phyloP scores from a whole-genome alignment of 2,888 invertebrate genomes.

The Myopa testacea region DNA sequence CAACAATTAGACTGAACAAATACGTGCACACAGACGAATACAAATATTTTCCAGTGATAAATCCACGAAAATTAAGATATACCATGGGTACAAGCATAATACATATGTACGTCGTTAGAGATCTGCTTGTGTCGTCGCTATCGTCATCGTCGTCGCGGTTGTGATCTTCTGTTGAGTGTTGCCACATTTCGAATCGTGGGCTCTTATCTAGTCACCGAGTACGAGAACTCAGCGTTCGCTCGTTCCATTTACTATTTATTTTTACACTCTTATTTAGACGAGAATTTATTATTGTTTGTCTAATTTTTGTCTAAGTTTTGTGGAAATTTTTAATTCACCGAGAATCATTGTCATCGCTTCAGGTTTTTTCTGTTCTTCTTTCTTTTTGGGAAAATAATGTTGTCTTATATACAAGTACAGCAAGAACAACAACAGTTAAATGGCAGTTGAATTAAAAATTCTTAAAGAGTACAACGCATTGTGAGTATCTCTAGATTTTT shows the following conservation, averaged over 20 bases:
- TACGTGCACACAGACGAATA: slow-evolving; percentile 47
- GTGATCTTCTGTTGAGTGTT: background rate
- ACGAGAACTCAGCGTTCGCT: slow-evolving; percentile 4
- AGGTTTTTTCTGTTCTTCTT: background rate
- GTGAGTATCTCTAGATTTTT: background rate
- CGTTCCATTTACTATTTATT: slow-evolving; percentile 22
- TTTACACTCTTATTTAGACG: slow-evolving; percentile 35
- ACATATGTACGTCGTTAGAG: slow-evolving; percentile 15
- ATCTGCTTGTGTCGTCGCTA: slow-evolving; percentile 35
- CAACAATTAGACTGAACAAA: slow-evolving; percentile 57
- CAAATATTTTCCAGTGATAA: slow-evolving; percentile 59
- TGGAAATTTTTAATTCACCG: slow-evolving; percentile 28
- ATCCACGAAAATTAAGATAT: slow-evolving; percentile 39
- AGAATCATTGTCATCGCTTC: slow-evolving; percentile 26
- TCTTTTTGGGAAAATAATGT: background rate
- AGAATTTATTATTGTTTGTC: slow-evolving; percentile 36
- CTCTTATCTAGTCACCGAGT: background rate
- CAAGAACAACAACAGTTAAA: background rate
- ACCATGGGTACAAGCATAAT: background rate
- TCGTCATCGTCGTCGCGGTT: background rate
- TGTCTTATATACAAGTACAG: background rate
- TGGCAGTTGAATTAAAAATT: background rate
- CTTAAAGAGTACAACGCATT: background rate
- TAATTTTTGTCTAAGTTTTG: slow-evolving; percentile 18
- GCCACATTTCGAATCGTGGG: background rate